Evolutionary conservation across 2,888 invertebrate species (phyloP).

Genomic region (Beris chalybata): DNA sequence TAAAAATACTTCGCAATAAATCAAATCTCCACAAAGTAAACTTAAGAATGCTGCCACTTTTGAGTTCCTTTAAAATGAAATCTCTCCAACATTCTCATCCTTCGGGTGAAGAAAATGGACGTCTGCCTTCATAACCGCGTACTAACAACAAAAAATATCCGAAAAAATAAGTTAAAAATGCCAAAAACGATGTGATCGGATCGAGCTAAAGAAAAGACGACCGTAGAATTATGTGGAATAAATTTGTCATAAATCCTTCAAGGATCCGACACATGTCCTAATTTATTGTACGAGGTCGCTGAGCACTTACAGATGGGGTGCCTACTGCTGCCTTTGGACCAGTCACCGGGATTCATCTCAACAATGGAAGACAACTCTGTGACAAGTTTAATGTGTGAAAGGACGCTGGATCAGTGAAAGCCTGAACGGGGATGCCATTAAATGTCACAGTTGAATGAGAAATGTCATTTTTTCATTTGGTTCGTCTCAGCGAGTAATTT

Average conservation of each 20-base stretch:
- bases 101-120: constrained; percentile 6
- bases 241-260: constrained; percentile 44
- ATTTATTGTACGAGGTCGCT: constrained; percentile 40
- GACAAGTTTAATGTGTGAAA: constrained; percentile 38
- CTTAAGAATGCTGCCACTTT: constrained; percentile 23
- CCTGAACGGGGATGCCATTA: constrained; percentile 35
- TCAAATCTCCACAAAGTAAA: constrained; percentile 22
- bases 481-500: constrained; percentile 34
- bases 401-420: constrained; percentile 36
- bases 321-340: constrained; percentile 14
- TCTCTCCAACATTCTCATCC: constrained; percentile 17
- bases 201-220: constrained; percentile 16
- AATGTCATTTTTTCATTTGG: constrained; percentile 37
- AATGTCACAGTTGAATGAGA: constrained; percentile 38
- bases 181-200: constrained; percentile 23
- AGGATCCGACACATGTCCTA: constrained; percentile 41
- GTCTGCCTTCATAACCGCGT: constrained; percentile 15
- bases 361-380: constrained; percentile 32
- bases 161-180: constrained; percentile 24
- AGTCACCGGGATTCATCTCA: no score
- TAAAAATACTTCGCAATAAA: constrained; percentile 17
- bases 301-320: constrained; percentile 37
- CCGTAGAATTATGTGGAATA: constrained; percentile 37
- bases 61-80: constrained; percentile 17
- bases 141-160: constrained; percentile 13